These are phyloP conservation scores for Lysiphlebus fabarum DNA, from an alignment of 1,140 invertebrate genomes.

Conservation along the genomic window DNA sequence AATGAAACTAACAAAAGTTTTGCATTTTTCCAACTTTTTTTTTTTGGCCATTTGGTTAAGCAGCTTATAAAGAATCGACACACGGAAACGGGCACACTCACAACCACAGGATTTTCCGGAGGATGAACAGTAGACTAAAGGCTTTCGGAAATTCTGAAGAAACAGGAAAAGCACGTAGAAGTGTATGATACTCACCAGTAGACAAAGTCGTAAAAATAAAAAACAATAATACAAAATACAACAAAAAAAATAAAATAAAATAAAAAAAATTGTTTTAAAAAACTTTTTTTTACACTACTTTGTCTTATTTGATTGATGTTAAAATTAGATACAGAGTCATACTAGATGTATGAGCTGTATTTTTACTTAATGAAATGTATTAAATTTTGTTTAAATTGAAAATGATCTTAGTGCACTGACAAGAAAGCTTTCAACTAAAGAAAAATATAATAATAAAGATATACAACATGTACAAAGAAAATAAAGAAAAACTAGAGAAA, in stretches of 20 bases:
- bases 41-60: conserved; percentile 1
- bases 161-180: conserved; percentile 14
- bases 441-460: neutral
- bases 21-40: conserved; percentile 4
- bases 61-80: conserved; percentile 11
- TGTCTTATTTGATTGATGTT: no score
- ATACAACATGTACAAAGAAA: neutral
- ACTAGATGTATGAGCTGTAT: no score
- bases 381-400: neutral
- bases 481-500: conserved; percentile 1
- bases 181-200: conserved; percentile 12
- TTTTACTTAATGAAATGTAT: conserved; percentile 3
- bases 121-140: conserved; percentile 17
- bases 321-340: no score
- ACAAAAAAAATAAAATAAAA: neutral
- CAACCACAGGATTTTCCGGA: conserved; percentile 13
- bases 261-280: no score
- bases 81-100: conserved; percentile 11
- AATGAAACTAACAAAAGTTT: conserved; percentile 12
- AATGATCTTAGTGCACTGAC: conserved; percentile 6
- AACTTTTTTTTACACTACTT: neutral
- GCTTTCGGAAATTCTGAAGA: conserved; percentile 14
- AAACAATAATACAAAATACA: neutral
- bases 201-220: neutral
- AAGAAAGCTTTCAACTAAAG: neutral